These are phyloP conservation scores for Marcusenius ussheri DNA, from an alignment of 2,113 vertebrate species.

Conservation along the genomic window DNA sequence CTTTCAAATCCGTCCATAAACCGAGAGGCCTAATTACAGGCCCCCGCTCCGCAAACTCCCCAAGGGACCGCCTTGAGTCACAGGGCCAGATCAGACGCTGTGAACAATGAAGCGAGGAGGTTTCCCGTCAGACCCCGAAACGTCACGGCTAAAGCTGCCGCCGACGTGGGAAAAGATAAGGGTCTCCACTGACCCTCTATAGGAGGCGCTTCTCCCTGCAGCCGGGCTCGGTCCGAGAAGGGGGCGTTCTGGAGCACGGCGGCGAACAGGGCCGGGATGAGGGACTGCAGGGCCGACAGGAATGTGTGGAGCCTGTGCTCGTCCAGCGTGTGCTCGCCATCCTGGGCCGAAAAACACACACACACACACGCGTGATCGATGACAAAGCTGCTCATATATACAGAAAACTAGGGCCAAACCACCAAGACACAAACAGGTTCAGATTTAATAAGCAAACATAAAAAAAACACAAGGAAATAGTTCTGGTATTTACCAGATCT, in stretches of 20 bases:
- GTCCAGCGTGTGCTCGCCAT: constrained; percentile 87
- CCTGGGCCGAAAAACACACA: constrained; percentile 50
- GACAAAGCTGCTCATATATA: neutral
- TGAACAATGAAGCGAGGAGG: neutral
- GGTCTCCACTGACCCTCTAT: constrained; percentile 75
- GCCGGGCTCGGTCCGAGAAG: constrained; percentile 82
- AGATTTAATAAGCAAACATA: neutral
- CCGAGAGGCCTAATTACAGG: constrained; percentile 26
- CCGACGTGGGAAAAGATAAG: neutral
- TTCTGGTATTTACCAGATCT: neutral
- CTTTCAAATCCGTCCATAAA: constrained; percentile 30
- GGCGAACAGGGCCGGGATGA: constrained; percentile 88
- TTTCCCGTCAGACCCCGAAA: neutral
- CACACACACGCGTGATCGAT: neutral
- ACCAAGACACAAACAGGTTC: neutral
- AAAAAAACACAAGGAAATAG: neutral
- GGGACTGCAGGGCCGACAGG: constrained; percentile 74
- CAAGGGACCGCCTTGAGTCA: neutral
- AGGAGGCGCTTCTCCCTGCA: constrained; percentile 77
- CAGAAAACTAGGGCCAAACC: neutral
- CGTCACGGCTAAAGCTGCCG: neutral
- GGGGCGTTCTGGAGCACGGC: constrained; percentile 88
- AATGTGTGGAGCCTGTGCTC: constrained; percentile 91
- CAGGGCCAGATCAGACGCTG: neutral
- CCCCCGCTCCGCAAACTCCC: neutral